Evolutionary conservation across 1,140 invertebrate genomes (phyloP).

Genomic region (Aporrectodea caliginosa): DNA sequence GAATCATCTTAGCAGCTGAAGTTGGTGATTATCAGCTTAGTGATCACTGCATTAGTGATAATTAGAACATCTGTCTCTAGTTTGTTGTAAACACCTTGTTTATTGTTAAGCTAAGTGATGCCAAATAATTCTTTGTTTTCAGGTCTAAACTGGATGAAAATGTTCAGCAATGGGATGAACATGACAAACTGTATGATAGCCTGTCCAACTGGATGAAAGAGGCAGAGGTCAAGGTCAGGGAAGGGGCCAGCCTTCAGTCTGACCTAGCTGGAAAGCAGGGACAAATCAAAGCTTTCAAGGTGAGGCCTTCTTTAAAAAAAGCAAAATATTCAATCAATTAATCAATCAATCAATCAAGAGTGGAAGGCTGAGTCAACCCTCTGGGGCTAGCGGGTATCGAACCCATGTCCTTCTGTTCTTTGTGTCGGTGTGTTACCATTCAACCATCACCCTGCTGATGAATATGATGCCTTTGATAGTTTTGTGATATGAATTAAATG

Average conservation of each 20-base stretch:
- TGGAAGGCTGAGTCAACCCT: too few relatives aligned
- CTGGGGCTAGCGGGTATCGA: too few relatives aligned
- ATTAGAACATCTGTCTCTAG: too few relatives aligned
- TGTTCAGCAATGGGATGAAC: conserved; percentile 73
- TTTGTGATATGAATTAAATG: background rate
- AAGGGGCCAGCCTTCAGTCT: conserved; percentile 63
- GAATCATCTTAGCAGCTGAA: too few relatives aligned
- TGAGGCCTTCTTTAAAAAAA: too few relatives aligned
- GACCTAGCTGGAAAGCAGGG: conserved; percentile 66
- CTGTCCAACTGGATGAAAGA: conserved; percentile 80
- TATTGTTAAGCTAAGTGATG: background rate
- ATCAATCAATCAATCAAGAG: too few relatives aligned
- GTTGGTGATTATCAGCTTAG: too few relatives aligned
- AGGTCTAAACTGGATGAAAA: conserved; percentile 64
- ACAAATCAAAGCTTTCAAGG: conserved; percentile 63
- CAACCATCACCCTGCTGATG: too few relatives aligned
- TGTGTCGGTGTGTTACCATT: too few relatives aligned
- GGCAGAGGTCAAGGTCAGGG: conserved; percentile 72
- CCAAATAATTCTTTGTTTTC: conserved; percentile 15
- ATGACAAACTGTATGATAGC: conserved; percentile 72
- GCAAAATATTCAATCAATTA: too few relatives aligned
- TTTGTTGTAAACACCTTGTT: background rate
- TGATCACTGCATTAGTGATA: too few relatives aligned
- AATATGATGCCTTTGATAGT: conserved; percentile 54
- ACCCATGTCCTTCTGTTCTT: too few relatives aligned